These are phyloP conservation scores for Oeneis ivallda DNA, from an alignment of 2,888 invertebrate species.

Conservation along the genomic window DNA sequence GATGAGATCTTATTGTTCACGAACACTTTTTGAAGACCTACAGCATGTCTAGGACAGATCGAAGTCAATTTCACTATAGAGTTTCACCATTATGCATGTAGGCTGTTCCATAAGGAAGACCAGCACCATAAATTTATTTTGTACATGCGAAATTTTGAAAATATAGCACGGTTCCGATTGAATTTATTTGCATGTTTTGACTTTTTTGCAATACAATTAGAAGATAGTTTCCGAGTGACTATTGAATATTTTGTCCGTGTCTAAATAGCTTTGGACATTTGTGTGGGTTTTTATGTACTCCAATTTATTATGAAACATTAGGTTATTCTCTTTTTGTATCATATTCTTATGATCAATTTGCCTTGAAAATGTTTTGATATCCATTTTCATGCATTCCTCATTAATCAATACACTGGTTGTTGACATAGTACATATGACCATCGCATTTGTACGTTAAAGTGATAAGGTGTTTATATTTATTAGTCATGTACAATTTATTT, in stretches of 20 bases:
- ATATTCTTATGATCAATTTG: neutral
- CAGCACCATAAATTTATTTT: conserved; percentile 29
- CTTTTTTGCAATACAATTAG: conserved; percentile 21
- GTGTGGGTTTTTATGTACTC: conserved; percentile 7
- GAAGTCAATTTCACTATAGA: conserved; percentile 23
- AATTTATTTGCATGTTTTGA: conserved; percentile 33
- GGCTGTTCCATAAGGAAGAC: conserved; percentile 33
- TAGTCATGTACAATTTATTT: neutral
- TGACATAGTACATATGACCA: conserved; percentile 5
- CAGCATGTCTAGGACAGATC: no score
- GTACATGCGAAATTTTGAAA: conserved; percentile 26
- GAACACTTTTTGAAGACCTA: no score
- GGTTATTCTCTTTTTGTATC: neutral
- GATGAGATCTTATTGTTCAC: no score
- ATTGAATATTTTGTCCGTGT: conserved; percentile 11
- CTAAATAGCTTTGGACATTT: conserved; percentile 14
- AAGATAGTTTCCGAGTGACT: conserved; percentile 19
- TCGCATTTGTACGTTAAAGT: conserved; percentile 3
- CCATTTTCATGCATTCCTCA: conserved; percentile 9
- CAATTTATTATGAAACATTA: neutral
- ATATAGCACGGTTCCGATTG: conserved; percentile 29
- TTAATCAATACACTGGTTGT: neutral
- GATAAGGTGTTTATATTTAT: neutral
- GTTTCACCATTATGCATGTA: conserved; percentile 41
- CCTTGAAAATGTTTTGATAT: conserved; percentile 11